A percentile compares a stretch with the other conserved stretches of the same genome.
These are phyloP conservation scores for Ethmia dodecea DNA, from an alignment of 2,888 invertebrate species.

Conservation along the genomic window DNA sequence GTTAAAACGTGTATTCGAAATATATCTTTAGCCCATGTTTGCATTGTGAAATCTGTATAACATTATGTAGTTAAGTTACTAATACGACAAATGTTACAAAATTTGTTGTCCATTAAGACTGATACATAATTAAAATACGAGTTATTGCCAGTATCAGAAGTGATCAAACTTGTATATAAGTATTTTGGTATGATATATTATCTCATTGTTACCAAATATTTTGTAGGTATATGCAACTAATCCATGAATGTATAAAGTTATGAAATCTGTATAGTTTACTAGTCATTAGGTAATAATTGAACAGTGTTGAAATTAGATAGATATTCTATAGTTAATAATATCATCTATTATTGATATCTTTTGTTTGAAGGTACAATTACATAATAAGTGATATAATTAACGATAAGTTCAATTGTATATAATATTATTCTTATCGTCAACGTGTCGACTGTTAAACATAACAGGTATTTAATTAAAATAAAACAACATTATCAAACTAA, in stretches of 20 bases:
- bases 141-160: slow-evolving; percentile 62
- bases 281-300: slow-evolving; percentile 69
- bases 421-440: slow-evolving; percentile 30
- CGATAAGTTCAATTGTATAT: slow-evolving; percentile 34
- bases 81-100: slow-evolving; percentile 15
- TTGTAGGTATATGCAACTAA: slow-evolving; percentile 56
- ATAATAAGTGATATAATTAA: slow-evolving; percentile 7
- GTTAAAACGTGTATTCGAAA: slow-evolving; percentile 43
- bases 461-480: slow-evolving; percentile 50
- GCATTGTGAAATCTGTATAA: slow-evolving; percentile 18
- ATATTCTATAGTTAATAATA: slow-evolving; percentile 35
- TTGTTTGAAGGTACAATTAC: neutral
- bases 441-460: slow-evolving; percentile 55
- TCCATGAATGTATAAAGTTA: slow-evolving; percentile 42
- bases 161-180: slow-evolving; percentile 48
- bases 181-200: slow-evolving; percentile 63
- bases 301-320: slow-evolving; percentile 47
- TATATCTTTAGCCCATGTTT: slow-evolving; percentile 45
- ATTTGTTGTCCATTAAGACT: slow-evolving; percentile 62
- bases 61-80: slow-evolving; percentile 7
- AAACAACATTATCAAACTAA: slow-evolving; percentile 42
- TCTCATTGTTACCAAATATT: slow-evolving; percentile 77
- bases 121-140: slow-evolving; percentile 50
- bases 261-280: slow-evolving; percentile 63
- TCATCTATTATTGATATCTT: slow-evolving; percentile 2